Conservation (phyloP, 2,113 vertebrate species). For the Elephas maximus region DNA sequence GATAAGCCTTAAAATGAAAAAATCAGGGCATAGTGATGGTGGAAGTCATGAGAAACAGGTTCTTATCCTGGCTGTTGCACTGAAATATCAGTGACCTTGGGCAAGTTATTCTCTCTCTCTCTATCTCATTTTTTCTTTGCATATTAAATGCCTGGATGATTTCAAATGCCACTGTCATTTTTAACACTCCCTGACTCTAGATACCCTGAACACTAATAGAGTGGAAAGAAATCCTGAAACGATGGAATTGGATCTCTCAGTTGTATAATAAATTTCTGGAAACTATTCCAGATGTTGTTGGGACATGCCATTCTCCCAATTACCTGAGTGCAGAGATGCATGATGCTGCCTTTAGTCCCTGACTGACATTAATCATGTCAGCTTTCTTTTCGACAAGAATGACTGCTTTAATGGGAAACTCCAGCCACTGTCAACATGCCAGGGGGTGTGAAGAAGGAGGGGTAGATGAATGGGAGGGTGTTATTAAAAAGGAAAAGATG, state of each 20-base stretch:
- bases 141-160: background rate
- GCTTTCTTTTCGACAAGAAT: slow-evolving; percentile 89
- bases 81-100: slow-evolving; percentile 57
- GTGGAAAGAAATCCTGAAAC: background rate
- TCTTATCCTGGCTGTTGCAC: slow-evolving; percentile 9
- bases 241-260: slow-evolving; percentile 33
- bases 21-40: slow-evolving; percentile 12
- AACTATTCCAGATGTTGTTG: slow-evolving; percentile 80
- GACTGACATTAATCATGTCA: slow-evolving; percentile 90
- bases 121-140: background rate
- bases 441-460: slow-evolving; percentile 71
- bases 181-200: slow-evolving; percentile 2
- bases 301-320: slow-evolving; percentile 75
- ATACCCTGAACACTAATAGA: background rate
- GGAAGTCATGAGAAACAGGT: slow-evolving; percentile 39
- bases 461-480: slow-evolving; percentile 75
- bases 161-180: slow-evolving; percentile 11
- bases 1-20: slow-evolving; percentile 72
- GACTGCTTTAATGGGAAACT: slow-evolving; percentile 89
- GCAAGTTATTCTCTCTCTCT: background rate
- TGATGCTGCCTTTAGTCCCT: slow-evolving; percentile 75
- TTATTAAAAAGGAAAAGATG: slow-evolving; percentile 81
- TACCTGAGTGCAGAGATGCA: slow-evolving; percentile 79
- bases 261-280: slow-evolving; percentile 64
- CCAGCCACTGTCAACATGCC: slow-evolving; percentile 85